phyloP scores from a whole-genome alignment of 2,797 vertebrate genomes.

The Morus bassanus region DNA sequence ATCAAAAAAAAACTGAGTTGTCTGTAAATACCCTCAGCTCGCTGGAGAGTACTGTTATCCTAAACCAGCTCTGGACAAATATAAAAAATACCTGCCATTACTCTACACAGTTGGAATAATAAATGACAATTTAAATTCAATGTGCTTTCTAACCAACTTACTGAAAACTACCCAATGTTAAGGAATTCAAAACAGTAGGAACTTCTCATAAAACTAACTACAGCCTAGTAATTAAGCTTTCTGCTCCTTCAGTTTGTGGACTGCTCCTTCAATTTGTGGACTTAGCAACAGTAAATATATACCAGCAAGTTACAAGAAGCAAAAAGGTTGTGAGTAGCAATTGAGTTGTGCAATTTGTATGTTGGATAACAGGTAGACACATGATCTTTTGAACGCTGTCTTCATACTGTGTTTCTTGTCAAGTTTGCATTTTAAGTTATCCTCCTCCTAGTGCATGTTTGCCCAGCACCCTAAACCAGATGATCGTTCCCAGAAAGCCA shows the following conservation, averaged over 20 bases:
- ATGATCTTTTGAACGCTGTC: neutral
- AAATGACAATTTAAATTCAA: neutral
- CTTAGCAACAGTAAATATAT: neutral
- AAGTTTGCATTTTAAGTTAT: neutral
- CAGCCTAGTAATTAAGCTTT: neutral
- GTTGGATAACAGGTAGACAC: neutral
- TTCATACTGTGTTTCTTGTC: neutral
- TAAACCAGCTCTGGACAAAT: neutral
- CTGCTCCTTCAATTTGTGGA: neutral
- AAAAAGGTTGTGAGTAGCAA: neutral
- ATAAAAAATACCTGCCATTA: neutral
- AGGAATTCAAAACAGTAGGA: neutral
- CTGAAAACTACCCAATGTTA: neutral
- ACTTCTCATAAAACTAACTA: neutral
- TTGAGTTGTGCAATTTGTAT: neutral
- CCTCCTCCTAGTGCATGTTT: neutral
- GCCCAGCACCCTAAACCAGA: neutral
- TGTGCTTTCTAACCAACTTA: neutral
- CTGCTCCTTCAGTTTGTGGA: neutral
- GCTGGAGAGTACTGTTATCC: neutral
- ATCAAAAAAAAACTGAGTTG: accelerated
- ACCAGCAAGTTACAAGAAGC: neutral
- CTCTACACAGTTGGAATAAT: neutral
- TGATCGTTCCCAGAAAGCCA: neutral
- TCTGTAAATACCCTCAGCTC: neutral